Evolutionary conservation across 2,797 vertebrate species (phyloP).

Genomic region (Arnoldichthys spilopterus): DNA sequence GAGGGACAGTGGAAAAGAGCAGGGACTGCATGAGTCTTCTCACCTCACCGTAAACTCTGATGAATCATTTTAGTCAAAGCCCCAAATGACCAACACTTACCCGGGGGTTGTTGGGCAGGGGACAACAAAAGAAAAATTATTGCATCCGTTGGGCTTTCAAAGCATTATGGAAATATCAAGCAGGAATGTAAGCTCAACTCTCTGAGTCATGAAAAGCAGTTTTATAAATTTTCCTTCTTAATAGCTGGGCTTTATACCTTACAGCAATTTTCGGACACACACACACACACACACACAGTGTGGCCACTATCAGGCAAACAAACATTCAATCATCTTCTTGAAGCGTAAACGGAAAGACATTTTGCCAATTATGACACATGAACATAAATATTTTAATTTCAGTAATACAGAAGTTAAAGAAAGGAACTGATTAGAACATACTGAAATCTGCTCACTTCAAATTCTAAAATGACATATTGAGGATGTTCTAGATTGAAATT

Average conservation of each 20-base stretch:
- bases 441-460: neutral
- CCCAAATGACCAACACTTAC: conserved; percentile 35
- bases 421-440: conserved; percentile 22
- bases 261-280: conserved; percentile 56
- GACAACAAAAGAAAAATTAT: conserved; percentile 34
- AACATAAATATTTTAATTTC: conserved; percentile 52
- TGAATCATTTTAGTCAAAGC: conserved; percentile 58
- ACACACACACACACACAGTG: conserved; percentile 23
- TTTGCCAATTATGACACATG: conserved; percentile 17
- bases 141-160: conserved; percentile 67
- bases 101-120: conserved; percentile 27
- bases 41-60: conserved; percentile 44
- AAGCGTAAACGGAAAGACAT: conserved; percentile 57
- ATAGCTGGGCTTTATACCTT: conserved; percentile 63
- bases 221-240: conserved; percentile 71
- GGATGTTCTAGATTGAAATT: neutral
- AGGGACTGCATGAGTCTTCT: conserved; percentile 20
- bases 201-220: conserved; percentile 63
- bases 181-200: conserved; percentile 67
- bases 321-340: conserved; percentile 51
- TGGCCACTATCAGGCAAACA: conserved; percentile 56
- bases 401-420: conserved; percentile 47
- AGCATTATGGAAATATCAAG: conserved; percentile 70
- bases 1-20: conserved; percentile 14
- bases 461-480: neutral